Evolutionary conservation across 2,888 invertebrate genomes (phyloP).

Genomic region (Gymnocheta viridis): DNA sequence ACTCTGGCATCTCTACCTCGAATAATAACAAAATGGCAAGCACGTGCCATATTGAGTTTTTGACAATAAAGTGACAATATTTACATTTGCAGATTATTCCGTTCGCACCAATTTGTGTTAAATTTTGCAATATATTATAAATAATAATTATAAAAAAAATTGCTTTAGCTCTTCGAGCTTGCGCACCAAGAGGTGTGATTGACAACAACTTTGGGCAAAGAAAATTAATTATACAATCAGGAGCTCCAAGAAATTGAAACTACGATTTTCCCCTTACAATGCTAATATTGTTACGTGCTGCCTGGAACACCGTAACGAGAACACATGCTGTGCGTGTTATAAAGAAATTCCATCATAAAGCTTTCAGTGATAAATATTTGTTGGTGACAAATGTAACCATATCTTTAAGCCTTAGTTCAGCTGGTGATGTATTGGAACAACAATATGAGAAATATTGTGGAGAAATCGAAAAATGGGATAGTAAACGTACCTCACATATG

Average conservation of each 20-base stretch:
- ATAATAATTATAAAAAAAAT: conserved; percentile 5
- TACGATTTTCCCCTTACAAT: conserved; percentile 30
- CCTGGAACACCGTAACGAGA: conserved; percentile 54
- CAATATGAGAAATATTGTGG: conserved; percentile 86
- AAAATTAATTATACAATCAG: conserved; percentile 50
- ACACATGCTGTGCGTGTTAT: conserved; percentile 62
- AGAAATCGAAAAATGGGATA: conserved; percentile 84
- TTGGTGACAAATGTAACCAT: conserved; percentile 91
- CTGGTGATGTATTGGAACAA: conserved; percentile 92
- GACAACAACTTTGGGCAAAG: conserved; percentile 12
- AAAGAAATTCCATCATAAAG: conserved; percentile 77
- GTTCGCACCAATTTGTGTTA: neutral
- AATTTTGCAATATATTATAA: conserved; percentile 18
- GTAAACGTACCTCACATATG: conserved; percentile 88
- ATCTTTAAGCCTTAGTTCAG: conserved; percentile 88
- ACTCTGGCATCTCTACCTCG: neutral
- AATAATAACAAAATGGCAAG: neutral
- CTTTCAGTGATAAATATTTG: conserved; percentile 86
- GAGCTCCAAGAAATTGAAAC: neutral
- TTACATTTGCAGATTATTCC: neutral
- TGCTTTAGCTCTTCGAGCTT: conserved; percentile 3
- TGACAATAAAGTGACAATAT: conserved; percentile 48
- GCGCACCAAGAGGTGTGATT: conserved; percentile 54
- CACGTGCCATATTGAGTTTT: conserved; percentile 26
- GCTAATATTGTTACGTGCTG: conserved; percentile 48